A percentile compares a stretch with the other conserved stretches of the same genome.
Evolutionary conservation across 2,113 vertebrate genomes (phyloP).

Genomic region (Etheostoma spectabile): DNA sequence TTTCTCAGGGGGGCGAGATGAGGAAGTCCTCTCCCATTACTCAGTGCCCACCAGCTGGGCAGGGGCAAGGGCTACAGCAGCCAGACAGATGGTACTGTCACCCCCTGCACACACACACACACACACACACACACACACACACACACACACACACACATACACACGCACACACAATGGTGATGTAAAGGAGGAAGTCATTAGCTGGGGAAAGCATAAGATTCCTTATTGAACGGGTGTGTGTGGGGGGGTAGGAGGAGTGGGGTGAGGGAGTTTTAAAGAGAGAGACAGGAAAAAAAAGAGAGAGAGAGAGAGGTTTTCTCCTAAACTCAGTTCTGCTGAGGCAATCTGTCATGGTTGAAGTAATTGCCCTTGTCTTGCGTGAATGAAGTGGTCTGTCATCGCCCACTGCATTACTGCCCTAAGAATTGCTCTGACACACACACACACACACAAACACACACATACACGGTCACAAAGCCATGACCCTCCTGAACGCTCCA

Average conservation of each 20-base stretch:
- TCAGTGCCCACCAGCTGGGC: constrained; percentile 85
- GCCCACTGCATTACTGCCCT: constrained; percentile 89
- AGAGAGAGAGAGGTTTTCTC: constrained; percentile 90
- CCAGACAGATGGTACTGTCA: constrained; percentile 85
- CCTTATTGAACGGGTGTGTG: constrained; percentile 68
- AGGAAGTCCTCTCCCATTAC: constrained; percentile 86
- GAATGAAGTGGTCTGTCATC: constrained; percentile 98
- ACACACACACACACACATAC: constrained; percentile 35
- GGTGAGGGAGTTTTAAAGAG: constrained; percentile 46
- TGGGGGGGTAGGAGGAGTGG: constrained; percentile 27
- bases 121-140: constrained; percentile 35
- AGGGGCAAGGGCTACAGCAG: constrained; percentile 84
- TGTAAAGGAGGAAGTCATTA: constrained; percentile 82
- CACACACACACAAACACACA: constrained; percentile 35
- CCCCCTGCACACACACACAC: constrained; percentile 70
- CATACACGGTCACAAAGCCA: constrained; percentile 55
- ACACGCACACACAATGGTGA: constrained; percentile 61
- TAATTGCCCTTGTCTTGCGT: constrained; percentile 95
- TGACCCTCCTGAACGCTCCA: constrained; percentile 71
- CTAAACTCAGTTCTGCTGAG: constrained; percentile 95
- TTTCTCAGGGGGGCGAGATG: constrained; percentile 81
- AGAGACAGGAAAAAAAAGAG: constrained; percentile 44
- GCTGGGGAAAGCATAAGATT: constrained; percentile 76
- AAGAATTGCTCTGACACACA: constrained; percentile 53
- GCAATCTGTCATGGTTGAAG: constrained; percentile 97